Evolutionary conservation across 2,113 vertebrate species (phyloP).

Genomic region (Erythrocercus mccallii): DNA sequence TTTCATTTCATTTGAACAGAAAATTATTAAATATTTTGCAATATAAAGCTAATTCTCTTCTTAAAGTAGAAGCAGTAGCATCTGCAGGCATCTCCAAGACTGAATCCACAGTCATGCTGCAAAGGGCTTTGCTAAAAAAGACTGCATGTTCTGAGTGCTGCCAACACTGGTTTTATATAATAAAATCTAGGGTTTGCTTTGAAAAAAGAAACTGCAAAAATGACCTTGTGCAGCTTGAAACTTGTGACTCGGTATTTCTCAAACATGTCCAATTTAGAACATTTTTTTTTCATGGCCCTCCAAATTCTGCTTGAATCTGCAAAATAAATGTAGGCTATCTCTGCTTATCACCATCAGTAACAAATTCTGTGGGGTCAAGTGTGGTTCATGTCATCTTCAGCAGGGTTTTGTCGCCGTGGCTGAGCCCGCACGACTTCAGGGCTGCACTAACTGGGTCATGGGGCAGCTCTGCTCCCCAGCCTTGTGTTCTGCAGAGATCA

Average conservation of each 20-base stretch:
- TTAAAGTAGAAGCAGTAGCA: slow-evolving; percentile 14
- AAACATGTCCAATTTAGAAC: slow-evolving; percentile 39
- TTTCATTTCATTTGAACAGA: slow-evolving; percentile 72
- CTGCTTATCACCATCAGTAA: neutral
- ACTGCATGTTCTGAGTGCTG: slow-evolving; percentile 16
- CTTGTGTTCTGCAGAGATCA: neutral
- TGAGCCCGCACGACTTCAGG: neutral
- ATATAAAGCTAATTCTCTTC: slow-evolving; percentile 35
- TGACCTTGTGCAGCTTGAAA: slow-evolving; percentile 42
- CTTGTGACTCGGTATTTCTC: slow-evolving; percentile 54
- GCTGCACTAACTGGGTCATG: neutral
- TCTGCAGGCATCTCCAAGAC: neutral
- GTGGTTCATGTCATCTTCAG: neutral
- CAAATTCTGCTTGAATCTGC: slow-evolving; percentile 50
- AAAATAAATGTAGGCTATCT: slow-evolving; percentile 16
- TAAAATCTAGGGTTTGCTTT: slow-evolving; percentile 26
- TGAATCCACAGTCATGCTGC: neutral
- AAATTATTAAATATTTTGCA: slow-evolving; percentile 73
- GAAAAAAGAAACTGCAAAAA: slow-evolving; percentile 39
- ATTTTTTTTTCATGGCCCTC: neutral
- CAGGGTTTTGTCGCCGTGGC: neutral
- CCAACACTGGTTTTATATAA: slow-evolving; percentile 40
- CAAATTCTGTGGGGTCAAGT: neutral
- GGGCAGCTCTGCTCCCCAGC: neutral
- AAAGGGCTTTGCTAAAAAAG: slow-evolving; percentile 61